Base-by-base conservation (phyloP, 2,888 invertebrate species). In the Charanyca ferruginea region DNA sequence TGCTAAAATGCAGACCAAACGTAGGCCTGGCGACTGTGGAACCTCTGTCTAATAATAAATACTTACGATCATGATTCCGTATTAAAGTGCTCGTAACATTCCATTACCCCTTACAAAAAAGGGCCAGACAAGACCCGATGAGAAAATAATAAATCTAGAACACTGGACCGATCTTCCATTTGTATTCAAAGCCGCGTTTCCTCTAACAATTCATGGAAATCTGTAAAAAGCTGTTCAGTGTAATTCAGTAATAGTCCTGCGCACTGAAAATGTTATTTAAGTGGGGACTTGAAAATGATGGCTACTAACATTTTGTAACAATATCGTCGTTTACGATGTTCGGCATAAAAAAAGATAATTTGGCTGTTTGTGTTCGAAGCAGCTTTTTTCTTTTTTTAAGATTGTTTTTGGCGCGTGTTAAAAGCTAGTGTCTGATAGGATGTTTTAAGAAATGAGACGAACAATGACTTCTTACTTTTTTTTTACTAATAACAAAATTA, bases 161-260 rank as follows among this genome's bases (percentile, higher is more conserved):
- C 54, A 23, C n/a, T 49, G 52, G 53, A 52, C 23, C 47, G 59
- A 66, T 72, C 54, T 53, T 7, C 47, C 53, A 75, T 81, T 79
- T 65, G 49, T 67, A 80, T 80, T 80, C 80, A 68, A 61, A 62
- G 61, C 65, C 82, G 81, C 80, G 80, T 68, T 13, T 32, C 22
- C 28, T 38, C 64, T 73, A 70, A 72, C 73, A 76, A 76, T 76
- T 70, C 81, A 64, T 66, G 63, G 66, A 66, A 79, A 79, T 66
- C 73, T 69, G 69, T 66, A 73, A 70, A 73, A 74, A 74, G 70
- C 64, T 65, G 79, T 67, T 71, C 64, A 28, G 6, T 63, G 72
- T 79, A 63, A 72, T 68, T 75, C 66, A 51, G 61, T 78, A 79
- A 79, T 70, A 71, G 67, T 57, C n/a, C n/a, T 38, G 32, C 16